A percentile compares a stretch with the other conserved stretches of the same genome.
These are phyloP conservation scores for Schizotus pectinicornis DNA, from an alignment of 2,888 invertebrate genomes.

Conservation along the genomic window DNA sequence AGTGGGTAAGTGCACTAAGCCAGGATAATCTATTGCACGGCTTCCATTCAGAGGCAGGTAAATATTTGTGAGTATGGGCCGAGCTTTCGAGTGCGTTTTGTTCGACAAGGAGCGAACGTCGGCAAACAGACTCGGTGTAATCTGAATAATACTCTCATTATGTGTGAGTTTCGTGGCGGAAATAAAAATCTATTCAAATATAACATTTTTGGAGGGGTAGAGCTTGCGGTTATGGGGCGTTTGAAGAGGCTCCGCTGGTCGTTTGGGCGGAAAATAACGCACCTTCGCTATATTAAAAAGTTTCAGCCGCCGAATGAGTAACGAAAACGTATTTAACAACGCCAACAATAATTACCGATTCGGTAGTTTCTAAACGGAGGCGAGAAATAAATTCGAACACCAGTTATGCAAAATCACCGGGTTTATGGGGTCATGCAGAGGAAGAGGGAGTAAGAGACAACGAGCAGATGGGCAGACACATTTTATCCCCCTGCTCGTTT, in stretches of 20 bases:
- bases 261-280: conserved; percentile 15
- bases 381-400: too few species aligned
- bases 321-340: too few species aligned
- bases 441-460: conserved; percentile 22
- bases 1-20: conserved; percentile 25
- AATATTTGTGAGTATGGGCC: conserved; percentile 30
- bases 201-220: conserved; percentile 35
- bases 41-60: conserved; percentile 31
- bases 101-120: conserved; percentile 27
- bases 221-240: conserved; percentile 9
- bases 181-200: conserved; percentile 54
- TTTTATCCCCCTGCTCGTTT: conserved; percentile 9
- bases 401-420: too few species aligned
- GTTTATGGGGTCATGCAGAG: too few species aligned
- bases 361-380: too few species aligned
- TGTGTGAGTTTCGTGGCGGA: conserved; percentile 55
- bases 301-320: neutral
- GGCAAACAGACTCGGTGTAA: conserved; percentile 38
- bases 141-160: conserved; percentile 54
- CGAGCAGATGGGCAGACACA: conserved; percentile 31
- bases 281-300: neutral
- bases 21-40: conserved; percentile 28
- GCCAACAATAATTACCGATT: too few species aligned
- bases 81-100: conserved; percentile 30
- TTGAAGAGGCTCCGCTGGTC: conserved; percentile 4